A percentile compares a stretch with the other conserved stretches of the same genome.
Conservation (phyloP, 2,888 invertebrate genomes). For the Myopa tessellatipennis region DNA sequence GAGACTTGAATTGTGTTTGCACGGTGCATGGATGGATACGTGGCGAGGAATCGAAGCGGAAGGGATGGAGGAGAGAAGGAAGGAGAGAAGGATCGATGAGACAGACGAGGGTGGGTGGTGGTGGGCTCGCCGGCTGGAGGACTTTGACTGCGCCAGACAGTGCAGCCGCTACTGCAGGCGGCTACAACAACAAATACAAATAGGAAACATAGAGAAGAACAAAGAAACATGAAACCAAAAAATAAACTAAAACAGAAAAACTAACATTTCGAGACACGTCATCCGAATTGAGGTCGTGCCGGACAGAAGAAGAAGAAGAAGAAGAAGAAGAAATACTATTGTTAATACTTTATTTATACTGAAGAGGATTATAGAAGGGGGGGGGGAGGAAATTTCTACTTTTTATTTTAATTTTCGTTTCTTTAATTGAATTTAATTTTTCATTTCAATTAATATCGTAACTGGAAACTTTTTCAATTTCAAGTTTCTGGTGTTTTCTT, state of each 20-base stretch:
- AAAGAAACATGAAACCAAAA: not conserved
- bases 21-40: not conserved
- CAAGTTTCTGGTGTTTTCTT: no score
- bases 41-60: not conserved
- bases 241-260: not conserved
- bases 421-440: no score
- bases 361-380: no score
- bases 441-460: no score
- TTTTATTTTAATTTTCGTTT: no score
- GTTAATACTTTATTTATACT: no score
- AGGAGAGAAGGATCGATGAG: not conserved
- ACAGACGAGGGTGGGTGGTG: not conserved
- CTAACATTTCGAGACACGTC: not conserved
- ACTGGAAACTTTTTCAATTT: no score
- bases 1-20: conserved; percentile 13
- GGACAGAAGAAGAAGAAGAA: not conserved
- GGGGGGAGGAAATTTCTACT: no score
- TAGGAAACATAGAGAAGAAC: not conserved
- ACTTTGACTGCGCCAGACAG: not conserved
- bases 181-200: not conserved
- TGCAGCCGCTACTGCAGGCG: not conserved
- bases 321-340: not conserved
- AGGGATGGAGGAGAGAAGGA: not conserved
- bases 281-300: not conserved
- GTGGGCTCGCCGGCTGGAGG: not conserved